These are phyloP conservation scores for Ariolimax columbianus DNA, from an alignment of 2,888 invertebrate genomes.

Conservation along the genomic window DNA sequence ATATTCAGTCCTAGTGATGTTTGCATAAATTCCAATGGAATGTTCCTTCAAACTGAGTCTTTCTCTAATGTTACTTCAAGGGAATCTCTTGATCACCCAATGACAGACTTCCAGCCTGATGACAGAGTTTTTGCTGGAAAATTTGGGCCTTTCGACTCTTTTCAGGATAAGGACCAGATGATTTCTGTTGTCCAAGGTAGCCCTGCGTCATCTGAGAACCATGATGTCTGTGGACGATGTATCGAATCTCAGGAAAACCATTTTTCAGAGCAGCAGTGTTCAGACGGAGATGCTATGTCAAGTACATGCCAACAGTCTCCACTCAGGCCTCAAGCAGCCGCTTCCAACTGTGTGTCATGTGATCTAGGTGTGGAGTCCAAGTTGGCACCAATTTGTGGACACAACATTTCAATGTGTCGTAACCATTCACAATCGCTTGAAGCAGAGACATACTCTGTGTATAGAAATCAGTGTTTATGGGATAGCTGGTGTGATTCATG, in stretches of 20 bases:
- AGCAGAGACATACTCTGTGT: not conserved
- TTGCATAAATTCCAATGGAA: not conserved
- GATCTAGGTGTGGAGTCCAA: not conserved
- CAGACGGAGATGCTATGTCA: not conserved
- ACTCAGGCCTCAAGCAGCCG: too few species aligned
- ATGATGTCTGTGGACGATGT: not conserved
- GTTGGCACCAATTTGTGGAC: not conserved
- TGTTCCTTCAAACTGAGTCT: not conserved
- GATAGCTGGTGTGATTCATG: not conserved
- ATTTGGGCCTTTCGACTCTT: not conserved
- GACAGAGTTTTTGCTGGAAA: not conserved
- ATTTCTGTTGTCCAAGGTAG: not conserved
- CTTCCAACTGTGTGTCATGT: slow-evolving; percentile 9
- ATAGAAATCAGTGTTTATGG: not conserved
- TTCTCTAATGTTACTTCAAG: not conserved
- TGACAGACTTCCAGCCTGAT: not conserved
- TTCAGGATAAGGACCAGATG: not conserved
- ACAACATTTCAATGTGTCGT: not conserved
- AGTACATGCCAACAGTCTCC: not conserved
- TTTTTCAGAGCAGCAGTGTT: not conserved
- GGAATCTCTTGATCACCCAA: too few species aligned
- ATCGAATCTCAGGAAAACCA: not conserved
- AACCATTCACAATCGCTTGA: not conserved
- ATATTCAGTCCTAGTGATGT: too few species aligned
- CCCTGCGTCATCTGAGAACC: too few species aligned